Evolutionary conservation across 2,888 invertebrate genomes (phyloP).

Genomic region (Stegophylla sp.): DNA sequence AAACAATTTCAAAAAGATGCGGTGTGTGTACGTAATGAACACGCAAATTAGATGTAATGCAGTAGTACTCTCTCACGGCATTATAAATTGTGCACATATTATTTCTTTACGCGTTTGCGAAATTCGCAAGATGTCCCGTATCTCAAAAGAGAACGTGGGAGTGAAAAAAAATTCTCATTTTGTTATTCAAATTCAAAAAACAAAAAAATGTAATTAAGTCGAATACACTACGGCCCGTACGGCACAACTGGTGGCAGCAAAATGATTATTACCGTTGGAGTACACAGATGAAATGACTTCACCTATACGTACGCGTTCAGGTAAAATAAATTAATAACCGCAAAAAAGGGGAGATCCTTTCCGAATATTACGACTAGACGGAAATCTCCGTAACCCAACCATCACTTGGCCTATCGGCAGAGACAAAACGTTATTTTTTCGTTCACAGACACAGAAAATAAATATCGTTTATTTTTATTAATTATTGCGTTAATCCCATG

Average conservation of each 20-base stretch:
- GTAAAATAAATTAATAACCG: too few relatives aligned
- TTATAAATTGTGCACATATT: too few relatives aligned
- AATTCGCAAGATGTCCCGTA: not conserved
- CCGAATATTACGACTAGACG: too few relatives aligned
- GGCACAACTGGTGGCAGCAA: not conserved
- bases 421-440: too few relatives aligned
- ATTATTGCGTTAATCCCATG: too few relatives aligned
- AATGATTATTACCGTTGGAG: too few relatives aligned
- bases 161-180: not conserved
- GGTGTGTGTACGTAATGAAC: not conserved
- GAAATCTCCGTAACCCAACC: too few relatives aligned
- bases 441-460: too few relatives aligned
- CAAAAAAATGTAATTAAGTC: not conserved
- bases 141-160: not conserved
- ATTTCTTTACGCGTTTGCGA: not conserved
- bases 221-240: not conserved
- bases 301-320: too few relatives aligned
- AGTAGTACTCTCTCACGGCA: not conserved
- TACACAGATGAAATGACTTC: not conserved
- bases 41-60: not conserved
- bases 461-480: too few relatives aligned
- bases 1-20: slow-evolving; percentile 1
- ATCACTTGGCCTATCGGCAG: too few relatives aligned
- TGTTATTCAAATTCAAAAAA: not conserved
- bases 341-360: too few relatives aligned